Evolutionary conservation across 2,888 invertebrate genomes (phyloP).

Genomic region (Drosophila borealis): DNA sequence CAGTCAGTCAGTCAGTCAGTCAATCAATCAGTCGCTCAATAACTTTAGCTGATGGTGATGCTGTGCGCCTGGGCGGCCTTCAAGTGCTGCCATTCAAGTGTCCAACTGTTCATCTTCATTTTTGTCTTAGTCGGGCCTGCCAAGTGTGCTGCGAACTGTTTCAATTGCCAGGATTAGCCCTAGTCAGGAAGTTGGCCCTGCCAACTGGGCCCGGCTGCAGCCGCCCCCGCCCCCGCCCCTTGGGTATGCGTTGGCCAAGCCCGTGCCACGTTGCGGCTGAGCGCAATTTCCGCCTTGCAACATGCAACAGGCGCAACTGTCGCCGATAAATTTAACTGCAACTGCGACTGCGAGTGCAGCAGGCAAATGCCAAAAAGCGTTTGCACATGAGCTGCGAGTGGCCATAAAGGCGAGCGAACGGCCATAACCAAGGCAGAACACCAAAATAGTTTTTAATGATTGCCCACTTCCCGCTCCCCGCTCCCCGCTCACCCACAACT

Average conservation of each 20-base stretch:
- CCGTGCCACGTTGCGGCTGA: slow-evolving; percentile 56
- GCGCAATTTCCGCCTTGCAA: slow-evolving; percentile 68
- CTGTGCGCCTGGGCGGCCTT: slow-evolving; percentile 31
- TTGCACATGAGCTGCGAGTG: slow-evolving; percentile 17
- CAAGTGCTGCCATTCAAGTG: slow-evolving; percentile 48
- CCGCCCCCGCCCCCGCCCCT: too few species aligned
- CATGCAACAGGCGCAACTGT: slow-evolving; percentile 67
- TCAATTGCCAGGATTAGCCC: slow-evolving; percentile 70
- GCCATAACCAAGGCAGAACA: slow-evolving; percentile 28
- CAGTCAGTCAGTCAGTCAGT: slow-evolving; percentile 8
- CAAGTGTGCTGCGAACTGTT: slow-evolving; percentile 46
- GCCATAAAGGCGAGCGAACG: slow-evolving; percentile 55
- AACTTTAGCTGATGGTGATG: slow-evolving; percentile 32
- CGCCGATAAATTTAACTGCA: slow-evolving; percentile 75
- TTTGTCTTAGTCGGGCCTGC: slow-evolving; percentile 30
- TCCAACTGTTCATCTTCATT: slow-evolving; percentile 25
- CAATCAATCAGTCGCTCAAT: slow-evolving; percentile 4
- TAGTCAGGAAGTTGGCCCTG: slow-evolving; percentile 66
- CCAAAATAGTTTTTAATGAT: slow-evolving; percentile 66
- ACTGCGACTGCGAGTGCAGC: slow-evolving; percentile 21
- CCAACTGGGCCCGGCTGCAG: not conserved
- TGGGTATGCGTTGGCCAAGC: not conserved
- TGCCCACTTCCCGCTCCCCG: slow-evolving; percentile 7
- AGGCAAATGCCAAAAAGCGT: slow-evolving; percentile 27
- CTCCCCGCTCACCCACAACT: not conserved